Evolutionary conservation across 2,888 invertebrate genomes (phyloP), one percentile per base, ranked within the genome.

Genomic region (Drosophila parthenogenetica): DNA sequence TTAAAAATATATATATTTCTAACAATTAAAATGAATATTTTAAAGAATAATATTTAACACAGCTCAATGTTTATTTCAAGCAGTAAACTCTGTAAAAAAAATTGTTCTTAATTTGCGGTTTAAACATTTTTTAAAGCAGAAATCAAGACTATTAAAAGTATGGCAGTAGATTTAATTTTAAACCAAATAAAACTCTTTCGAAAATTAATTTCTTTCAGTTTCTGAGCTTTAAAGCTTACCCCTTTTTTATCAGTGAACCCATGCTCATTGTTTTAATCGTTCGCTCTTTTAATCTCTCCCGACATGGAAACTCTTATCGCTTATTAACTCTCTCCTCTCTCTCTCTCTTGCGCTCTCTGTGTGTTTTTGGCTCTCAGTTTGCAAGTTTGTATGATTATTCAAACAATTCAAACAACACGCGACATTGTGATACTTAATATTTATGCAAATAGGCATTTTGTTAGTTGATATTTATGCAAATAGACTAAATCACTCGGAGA

Each of bases 351-450:
- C 35, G 16, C 32, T n/a, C 19, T 17, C 32, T 49, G 10, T 11
- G 43, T 19, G 48, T n/a, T 17, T 48, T n/a, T 35, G 11, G 40
- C 39, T 43, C 45, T 54, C 16, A 14, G 19, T 22, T 50, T 32
- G 40, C 68, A 39, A 72, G 43, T 54, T 62, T 67, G 48, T 67
- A 1, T 7, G 40, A 66, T 55, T 59, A 54, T 55, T 46, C 8
- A 37, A 59, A 35, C 25, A 54, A 14, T 61, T 45, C 39, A 1
- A 54, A 50, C 39, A 37, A 50, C 67, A 54, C 57, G 46, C 46
- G 60, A 72, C 53, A 54, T 10, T 25, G 13, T 8, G 8, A 22
- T 53, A 58, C 32, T 48, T 53, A 32, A 54, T 55, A 54, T 14
- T 40, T 40, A 55, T 61, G 45, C 54, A 61, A 49, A 51, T 54